Percentiles rank a stretch among this genome's conserved stretches.
Evolutionary conservation across 1,140 invertebrate genomes (phyloP).

Genomic region (Venustaconcha ellipsiformis): DNA sequence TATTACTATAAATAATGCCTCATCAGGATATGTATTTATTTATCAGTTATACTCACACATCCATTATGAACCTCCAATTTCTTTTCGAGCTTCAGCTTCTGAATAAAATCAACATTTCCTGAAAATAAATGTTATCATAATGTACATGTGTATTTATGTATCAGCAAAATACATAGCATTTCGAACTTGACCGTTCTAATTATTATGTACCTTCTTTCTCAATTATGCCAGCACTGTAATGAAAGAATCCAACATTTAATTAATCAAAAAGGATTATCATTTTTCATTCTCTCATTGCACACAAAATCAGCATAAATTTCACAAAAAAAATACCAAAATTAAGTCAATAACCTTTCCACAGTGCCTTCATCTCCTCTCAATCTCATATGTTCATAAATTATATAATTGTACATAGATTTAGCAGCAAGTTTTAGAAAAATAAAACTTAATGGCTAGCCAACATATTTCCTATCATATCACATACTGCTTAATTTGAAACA

Average conservation of each 20-base stretch:
- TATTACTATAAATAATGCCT: too few species aligned
- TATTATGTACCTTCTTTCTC: background rate
- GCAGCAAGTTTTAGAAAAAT: too few species aligned
- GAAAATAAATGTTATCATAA: background rate
- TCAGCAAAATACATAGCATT: background rate
- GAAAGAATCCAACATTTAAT: background rate
- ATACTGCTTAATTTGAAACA: too few species aligned
- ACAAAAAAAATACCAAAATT: too few species aligned
- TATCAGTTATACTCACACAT: constrained; percentile 74
- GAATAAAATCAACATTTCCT: constrained; percentile 65
- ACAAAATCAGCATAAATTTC: background rate
- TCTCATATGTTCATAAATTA: too few species aligned
- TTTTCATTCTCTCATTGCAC: background rate
- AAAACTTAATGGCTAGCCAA: too few species aligned
- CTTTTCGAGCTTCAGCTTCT: constrained; percentile 76
- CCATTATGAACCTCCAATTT: constrained; percentile 79
- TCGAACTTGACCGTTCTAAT: background rate
- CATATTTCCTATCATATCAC: too few species aligned
- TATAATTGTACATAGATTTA: too few species aligned
- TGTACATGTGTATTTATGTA: background rate
- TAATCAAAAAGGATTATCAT: background rate
- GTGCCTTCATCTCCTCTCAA: too few species aligned
- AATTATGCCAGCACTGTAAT: too few species aligned
- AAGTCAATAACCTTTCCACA: too few species aligned
- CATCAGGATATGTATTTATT: too few species aligned